Conservation (phyloP, 2,888 invertebrate species). For the Zhuqinia jingwanae region DNA sequence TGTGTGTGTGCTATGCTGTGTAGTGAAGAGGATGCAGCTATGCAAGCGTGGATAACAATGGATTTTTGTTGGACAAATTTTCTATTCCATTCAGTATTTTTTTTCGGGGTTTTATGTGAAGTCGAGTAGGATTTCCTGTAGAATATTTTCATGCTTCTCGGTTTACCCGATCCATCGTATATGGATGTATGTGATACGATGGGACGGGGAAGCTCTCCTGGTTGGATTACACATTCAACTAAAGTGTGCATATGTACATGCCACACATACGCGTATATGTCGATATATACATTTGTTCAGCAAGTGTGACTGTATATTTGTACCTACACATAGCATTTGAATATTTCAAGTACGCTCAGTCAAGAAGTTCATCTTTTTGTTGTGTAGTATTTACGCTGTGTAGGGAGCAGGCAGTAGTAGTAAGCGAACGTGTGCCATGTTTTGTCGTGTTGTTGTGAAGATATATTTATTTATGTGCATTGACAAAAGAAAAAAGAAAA, state of each 20-base stretch:
- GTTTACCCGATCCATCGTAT: neutral
- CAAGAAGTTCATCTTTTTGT: neutral
- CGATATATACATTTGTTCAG: neutral
- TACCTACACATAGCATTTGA: too few relatives aligned
- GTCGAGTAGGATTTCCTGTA: slow-evolving; percentile 45
- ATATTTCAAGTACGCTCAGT: slow-evolving; percentile 5
- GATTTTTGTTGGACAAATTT: slow-evolving; percentile 47
- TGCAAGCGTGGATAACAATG: slow-evolving; percentile 32
- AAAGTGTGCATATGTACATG: neutral
- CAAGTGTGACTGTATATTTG: neutral
- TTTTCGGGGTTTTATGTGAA: slow-evolving; percentile 23
- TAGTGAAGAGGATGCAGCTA: slow-evolving; percentile 10
- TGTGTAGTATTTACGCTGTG: slow-evolving; percentile 4
- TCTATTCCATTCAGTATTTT: slow-evolving; percentile 47
- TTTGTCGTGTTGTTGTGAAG: too few relatives aligned
- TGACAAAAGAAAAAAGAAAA: neutral
- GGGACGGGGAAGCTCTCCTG: neutral
- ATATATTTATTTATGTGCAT: too few relatives aligned
- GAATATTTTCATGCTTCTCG: slow-evolving; percentile 12
- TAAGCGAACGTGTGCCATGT: too few relatives aligned
- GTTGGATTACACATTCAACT: slow-evolving; percentile 7
- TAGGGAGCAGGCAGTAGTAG: neutral
- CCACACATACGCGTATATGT: too few relatives aligned
- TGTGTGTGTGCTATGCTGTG: neutral
- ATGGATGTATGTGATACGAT: neutral